phyloP scores from a whole-genome alignment of 2,888 invertebrate species.

The Stenodema calcarata region DNA sequence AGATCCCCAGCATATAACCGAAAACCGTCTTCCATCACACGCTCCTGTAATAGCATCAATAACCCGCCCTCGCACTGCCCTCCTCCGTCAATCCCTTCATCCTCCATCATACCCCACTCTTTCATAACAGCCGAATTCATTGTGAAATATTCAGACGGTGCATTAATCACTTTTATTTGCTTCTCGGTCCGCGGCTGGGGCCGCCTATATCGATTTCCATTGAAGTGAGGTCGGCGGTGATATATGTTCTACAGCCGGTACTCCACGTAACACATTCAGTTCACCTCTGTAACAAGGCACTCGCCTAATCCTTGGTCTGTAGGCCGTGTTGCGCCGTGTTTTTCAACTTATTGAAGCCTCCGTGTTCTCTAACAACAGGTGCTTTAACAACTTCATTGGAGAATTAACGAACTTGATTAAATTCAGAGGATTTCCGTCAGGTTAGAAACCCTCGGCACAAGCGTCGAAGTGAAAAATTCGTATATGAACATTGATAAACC shows the following conservation, averaged over 20 bases:
- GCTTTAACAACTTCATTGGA: too few species aligned
- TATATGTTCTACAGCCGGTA: conserved; percentile 22
- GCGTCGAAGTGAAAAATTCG: too few species aligned
- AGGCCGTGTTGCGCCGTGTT: neutral
- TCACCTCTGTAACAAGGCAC: conserved; percentile 5
- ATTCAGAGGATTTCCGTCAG: too few species aligned
- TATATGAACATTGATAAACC: too few species aligned
- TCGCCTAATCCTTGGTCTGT: neutral
- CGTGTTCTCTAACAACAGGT: too few species aligned
- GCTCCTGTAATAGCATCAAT: conserved; percentile 1
- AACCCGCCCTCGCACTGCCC: too few species aligned
- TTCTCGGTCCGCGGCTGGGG: neutral
- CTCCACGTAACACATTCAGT: conserved; percentile 20
- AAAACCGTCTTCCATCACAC: neutral
- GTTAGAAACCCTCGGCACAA: too few species aligned
- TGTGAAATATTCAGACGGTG: conserved; percentile 30
- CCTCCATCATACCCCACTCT: too few species aligned
- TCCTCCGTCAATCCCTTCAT: too few species aligned
- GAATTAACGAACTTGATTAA: too few species aligned
- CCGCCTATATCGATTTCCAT: conserved; percentile 7
- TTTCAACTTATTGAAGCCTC: neutral
- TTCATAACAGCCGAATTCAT: conserved; percentile 14
- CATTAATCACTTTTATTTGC: conserved; percentile 34
- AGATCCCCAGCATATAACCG: neutral
- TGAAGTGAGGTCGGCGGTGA: conserved; percentile 14